Percentiles rank a stretch among this genome's conserved stretches.
These are phyloP conservation scores for Synchiropus splendidus DNA, from an alignment of 2,113 vertebrate genomes.

Conservation along the genomic window DNA sequence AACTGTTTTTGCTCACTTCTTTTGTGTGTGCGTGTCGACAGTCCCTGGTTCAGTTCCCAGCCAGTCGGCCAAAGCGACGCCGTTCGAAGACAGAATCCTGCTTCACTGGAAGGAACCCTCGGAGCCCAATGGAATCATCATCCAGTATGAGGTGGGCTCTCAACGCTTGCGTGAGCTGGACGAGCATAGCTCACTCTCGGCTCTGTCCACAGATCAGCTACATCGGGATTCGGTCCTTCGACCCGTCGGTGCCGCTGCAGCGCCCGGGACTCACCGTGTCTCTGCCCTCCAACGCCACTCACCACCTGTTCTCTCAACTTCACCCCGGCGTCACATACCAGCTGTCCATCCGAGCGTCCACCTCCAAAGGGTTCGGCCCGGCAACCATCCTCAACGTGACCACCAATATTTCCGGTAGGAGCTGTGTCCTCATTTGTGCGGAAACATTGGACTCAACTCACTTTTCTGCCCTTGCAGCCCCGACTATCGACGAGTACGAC, in stretches of 20 bases:
- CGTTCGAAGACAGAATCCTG: conserved; percentile 94
- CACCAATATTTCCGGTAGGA: conserved; percentile 92
- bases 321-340: conserved; percentile 95
- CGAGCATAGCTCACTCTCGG: no score
- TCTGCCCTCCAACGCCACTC: conserved; percentile 84
- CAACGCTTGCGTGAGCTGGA: no score
- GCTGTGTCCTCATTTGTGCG: not conserved
- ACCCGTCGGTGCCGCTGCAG: conserved; percentile 86
- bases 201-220: conserved; percentile 83
- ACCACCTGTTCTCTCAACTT: conserved; percentile 85
- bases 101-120: conserved; percentile 94
- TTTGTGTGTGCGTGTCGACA: conserved; percentile 40
- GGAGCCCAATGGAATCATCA: conserved; percentile 95
- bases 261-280: conserved; percentile 81
- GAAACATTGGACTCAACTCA: not conserved
- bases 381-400: conserved; percentile 86
- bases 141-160: conserved; percentile 88
- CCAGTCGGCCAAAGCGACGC: conserved; percentile 84
- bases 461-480: conserved; percentile 65
- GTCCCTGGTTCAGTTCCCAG: conserved; percentile 88
- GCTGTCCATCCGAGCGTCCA: conserved; percentile 89
- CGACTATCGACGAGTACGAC: conserved; percentile 92
- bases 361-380: conserved; percentile 88
- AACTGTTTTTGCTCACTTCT: conserved; percentile 11
- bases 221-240: conserved; percentile 84